Base-by-base conservation (phyloP, 2,113 vertebrate genomes). In the Sinocyclocheilus anshuiensis region DNA sequence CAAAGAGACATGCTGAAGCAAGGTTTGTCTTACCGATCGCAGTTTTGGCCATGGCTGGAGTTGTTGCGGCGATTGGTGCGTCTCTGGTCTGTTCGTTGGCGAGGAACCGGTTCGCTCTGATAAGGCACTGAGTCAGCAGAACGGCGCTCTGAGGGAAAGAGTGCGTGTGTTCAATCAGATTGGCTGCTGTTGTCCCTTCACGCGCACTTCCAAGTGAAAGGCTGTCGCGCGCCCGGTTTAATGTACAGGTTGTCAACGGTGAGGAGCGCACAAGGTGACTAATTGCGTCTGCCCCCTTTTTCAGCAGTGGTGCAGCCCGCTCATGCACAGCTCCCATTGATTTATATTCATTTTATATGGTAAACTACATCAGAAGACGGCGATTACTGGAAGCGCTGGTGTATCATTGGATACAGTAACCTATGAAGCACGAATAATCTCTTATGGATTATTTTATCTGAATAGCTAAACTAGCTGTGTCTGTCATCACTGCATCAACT, bases 121-220 rank as follows among this genome's bases (percentile, higher is more conserved):
- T 94, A 95, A 96, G 95, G 95, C 94, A 95, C 95, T 95, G 95
- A 96, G 94, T 96, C 95, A 96, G 95, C 94, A 95, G 83, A 89
- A 88, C 84, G 67, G 71, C 75, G 83, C 86, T 85, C 57, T 84
- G 88, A 74, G 80, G 89, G 81, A 80, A 79, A 63, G 87, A 85
- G 77, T 85, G 87, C 89, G 88, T 77, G 83, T 84, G 87, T 85
- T 79, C 67, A 61, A 85, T 86, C 88, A 88, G 88, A 89, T 88
- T 91, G 90, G 88, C 86, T 88, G 57, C 61, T 89, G 87, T 71
- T 55, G 42, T 89, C 90, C 84, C 88, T 74, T 90, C 86, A 89
- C 87, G 90, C 90, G 85, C 87, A 87, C 85, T 80, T 87, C 71
- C 42, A 20, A 81, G 61, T 82, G 77, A 88, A 80, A 88, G 83